Conservation (phyloP, 2,888 invertebrate genomes). For the Charanyca ferruginea region DNA sequence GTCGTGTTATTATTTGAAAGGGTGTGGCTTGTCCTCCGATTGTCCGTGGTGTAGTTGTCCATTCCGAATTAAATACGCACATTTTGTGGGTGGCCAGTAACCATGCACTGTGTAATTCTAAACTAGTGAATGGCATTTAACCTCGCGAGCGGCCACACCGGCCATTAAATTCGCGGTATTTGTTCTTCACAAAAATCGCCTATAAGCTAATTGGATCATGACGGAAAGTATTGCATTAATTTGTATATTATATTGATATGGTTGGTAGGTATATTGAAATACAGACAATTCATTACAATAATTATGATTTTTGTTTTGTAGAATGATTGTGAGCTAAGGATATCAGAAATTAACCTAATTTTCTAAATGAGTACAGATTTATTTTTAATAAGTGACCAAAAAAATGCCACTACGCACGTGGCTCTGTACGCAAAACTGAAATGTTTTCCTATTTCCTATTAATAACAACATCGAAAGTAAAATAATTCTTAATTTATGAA, state of each 20-base stretch:
- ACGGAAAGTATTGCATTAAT: slow-evolving; percentile 52
- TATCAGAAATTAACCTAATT: no score
- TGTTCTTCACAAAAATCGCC: slow-evolving; percentile 46
- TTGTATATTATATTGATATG: slow-evolving; percentile 17
- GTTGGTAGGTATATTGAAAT: slow-evolving; percentile 17
- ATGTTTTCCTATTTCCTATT: no score
- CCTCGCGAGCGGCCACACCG: slow-evolving; percentile 55
- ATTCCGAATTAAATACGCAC: slow-evolving; percentile 55
- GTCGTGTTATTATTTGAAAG: slow-evolving; percentile 73
- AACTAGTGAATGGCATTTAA: slow-evolving; percentile 63
- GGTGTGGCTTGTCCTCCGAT: slow-evolving; percentile 72
- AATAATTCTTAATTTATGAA: no score
- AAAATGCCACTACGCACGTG: no score
- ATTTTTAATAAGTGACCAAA: no score
- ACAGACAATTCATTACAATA: not conserved
- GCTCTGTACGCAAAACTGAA: no score
- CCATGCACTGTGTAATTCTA: slow-evolving; percentile 59
- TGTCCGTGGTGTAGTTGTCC: slow-evolving; percentile 63
- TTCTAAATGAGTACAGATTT: no score
- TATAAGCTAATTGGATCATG: slow-evolving; percentile 33
- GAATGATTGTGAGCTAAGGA: no score
- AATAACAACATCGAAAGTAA: not conserved
- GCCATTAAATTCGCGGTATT: slow-evolving; percentile 46
- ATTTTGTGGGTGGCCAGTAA: slow-evolving; percentile 58
- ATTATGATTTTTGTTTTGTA: not conserved